Base-by-base conservation (phyloP, 2,797 vertebrate species). In the Prionace glauca region DNA sequence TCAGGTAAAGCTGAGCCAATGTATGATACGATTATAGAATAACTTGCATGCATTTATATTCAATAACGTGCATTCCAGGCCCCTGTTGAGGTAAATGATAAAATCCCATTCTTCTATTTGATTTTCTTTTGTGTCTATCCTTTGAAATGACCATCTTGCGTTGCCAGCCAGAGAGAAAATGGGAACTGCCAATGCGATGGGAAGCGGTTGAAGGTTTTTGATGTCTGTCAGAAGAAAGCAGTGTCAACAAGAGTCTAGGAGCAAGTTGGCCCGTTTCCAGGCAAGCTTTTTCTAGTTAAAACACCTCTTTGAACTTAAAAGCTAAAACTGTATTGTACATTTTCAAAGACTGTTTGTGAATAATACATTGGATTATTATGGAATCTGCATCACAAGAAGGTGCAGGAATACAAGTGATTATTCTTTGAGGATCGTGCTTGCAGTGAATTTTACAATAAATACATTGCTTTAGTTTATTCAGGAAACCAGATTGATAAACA, bases 281-380 rank as follows among this genome's bases (percentile, higher is more conserved):
- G 71, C 41, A 29, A 95, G 93, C 69, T 95, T 29, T 10, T 77
- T 56, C 69, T 56, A 29, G 16, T 95, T 50, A 95, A 72, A 74
- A 94, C 14, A 20, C 93, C 16, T 50, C 93, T 95, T 95, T 95
- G 93, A 95, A 95, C 45, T n/a, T 95, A 71, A 77, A 72, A 56
- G 69, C 41, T 60, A 71, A 26, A 77, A 7, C 93, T 95, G 36
- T 26, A 60, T 95, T 60, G 71, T 56, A 9, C 50, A 29, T 50
- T 41, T 95, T 95, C 93, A 95, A 74, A 95, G 77, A 16, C 26
- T 56, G 11, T 18, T 69, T 72, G 45, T 95, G 93, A 95, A 95
- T 95, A 77, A 95, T 95, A 45, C 71, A 92, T 92, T 69, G n/a
- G 62, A 69, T 92, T 67, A 95, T 77, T 77, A 74, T 9, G 12